Evolutionary conservation across 2,797 vertebrate genomes (phyloP), one percentile per base, ranked within the genome.

Genomic region (Leptoclinus maculatus): DNA sequence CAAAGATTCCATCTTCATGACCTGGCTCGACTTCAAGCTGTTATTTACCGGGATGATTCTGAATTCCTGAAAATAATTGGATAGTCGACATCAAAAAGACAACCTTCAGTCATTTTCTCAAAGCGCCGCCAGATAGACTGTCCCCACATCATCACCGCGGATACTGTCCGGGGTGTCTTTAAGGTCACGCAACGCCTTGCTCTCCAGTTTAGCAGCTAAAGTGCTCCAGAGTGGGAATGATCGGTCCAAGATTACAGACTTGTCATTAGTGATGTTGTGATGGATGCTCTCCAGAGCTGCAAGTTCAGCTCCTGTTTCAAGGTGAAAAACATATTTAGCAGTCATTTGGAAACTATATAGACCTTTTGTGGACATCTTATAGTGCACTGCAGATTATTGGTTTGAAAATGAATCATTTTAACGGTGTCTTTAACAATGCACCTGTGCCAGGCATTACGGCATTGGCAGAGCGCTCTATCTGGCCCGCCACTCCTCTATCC

Each of bases 401-500:
- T 91, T 87, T 71, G 86, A 85, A 87, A 86, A 92, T 93, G 76
- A 93, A 93, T 94, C 90, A 92, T 88, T 90, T 91, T 92, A 90
- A 92, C 81, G 74, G 87, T 89, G 88, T 83, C 87, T 92, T 91
- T 92, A 92, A 93, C 91, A 92, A 92, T 90, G 84, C 84, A 88
- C 89, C 88, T 89, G 89, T 90, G 89, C 89, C 88, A 90, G 91
- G 72, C 89, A 86, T 92, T 91, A 84, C 82, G 88, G 63, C 84
- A 79, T 88, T 93, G 91, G 90, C 89, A 81, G 80, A 74, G 76
- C 2, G 14, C 87, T 84, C 32, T 80, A 58, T 86, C 86, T 79
- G 84, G 82, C 82, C 78, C 2, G 51, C 83, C 85, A 53, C 83
- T 86, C 81, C 82, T 85, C 84, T 87, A 85, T 91, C 82, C 80